Evolutionary conservation across 2,888 invertebrate genomes (phyloP).

Genomic region (Harpalus rufipes): DNA sequence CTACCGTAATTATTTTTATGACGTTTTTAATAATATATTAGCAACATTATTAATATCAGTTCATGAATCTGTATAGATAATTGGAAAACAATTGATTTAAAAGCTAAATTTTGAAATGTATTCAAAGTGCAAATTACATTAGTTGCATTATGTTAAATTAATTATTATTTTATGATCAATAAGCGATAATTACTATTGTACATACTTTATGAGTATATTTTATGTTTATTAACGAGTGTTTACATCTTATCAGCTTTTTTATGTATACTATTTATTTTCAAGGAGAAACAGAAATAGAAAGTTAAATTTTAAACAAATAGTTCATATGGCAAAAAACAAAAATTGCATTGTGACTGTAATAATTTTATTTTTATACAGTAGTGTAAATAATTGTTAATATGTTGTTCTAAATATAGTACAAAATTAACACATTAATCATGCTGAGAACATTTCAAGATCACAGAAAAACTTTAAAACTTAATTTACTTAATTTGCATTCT

Average conservation of each 20-base stretch:
- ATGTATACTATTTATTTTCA: background rate
- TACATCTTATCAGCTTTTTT: slow-evolving; percentile 18
- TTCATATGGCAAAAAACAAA: no score
- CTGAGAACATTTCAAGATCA: slow-evolving; percentile 48
- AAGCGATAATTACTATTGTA: slow-evolving; percentile 4
- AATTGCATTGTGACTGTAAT: no score
- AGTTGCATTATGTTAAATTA: slow-evolving; percentile 12
- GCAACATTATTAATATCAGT: no score
- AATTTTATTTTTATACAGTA: background rate
- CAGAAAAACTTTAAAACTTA: slow-evolving; percentile 26
- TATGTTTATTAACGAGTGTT: slow-evolving; percentile 12
- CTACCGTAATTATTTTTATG: no score
- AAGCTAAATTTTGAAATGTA: background rate
- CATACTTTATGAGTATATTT: slow-evolving; percentile 9
- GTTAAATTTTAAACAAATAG: background rate
- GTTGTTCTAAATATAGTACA: background rate
- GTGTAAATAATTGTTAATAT: slow-evolving; percentile 9
- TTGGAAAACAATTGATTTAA: background rate
- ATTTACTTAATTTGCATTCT: slow-evolving; percentile 28
- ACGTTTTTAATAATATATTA: no score
- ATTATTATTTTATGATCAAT: slow-evolving; percentile 16
- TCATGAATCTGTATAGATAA: no score
- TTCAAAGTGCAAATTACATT: slow-evolving; percentile 13
- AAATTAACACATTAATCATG: slow-evolving; percentile 31
- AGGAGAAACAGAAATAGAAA: slow-evolving; percentile 8